Evolutionary conservation across 1,140 invertebrate species (phyloP).

Genomic region (Andrena cerasifolii): DNA sequence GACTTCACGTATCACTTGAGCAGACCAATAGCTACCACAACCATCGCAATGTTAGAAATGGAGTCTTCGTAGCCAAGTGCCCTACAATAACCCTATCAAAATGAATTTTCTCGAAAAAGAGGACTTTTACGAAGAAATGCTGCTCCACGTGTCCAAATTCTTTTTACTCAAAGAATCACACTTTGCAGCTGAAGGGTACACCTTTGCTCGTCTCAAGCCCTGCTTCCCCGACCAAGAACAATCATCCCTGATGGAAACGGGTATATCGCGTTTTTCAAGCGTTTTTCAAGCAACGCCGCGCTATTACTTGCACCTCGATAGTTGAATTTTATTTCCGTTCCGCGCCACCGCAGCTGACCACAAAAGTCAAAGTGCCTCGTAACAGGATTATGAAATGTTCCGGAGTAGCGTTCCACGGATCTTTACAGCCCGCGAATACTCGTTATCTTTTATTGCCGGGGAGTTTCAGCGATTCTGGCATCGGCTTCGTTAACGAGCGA

Average conservation of each 20-base stretch:
- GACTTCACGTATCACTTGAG: too few relatives aligned
- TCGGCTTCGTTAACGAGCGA: slow-evolving; percentile 64
- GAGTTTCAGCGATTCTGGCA: slow-evolving; percentile 67
- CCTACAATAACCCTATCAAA: too few relatives aligned
- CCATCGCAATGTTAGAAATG: too few relatives aligned
- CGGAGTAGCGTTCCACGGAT: slow-evolving; percentile 64
- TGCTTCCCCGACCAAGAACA: too few relatives aligned
- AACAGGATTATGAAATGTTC: slow-evolving; percentile 71
- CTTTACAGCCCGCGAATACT: slow-evolving; percentile 68
- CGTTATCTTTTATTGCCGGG: slow-evolving; percentile 65
- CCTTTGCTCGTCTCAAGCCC: too few relatives aligned
- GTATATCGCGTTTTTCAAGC: neutral
- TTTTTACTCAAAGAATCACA: too few relatives aligned
- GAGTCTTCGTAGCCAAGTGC: too few relatives aligned
- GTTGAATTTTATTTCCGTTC: slow-evolving; percentile 63
- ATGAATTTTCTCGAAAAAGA: too few relatives aligned
- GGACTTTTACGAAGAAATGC: too few relatives aligned
- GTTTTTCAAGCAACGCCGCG: slow-evolving; percentile 39
- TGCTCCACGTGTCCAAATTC: too few relatives aligned
- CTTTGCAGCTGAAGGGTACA: too few relatives aligned
- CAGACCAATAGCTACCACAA: too few relatives aligned
- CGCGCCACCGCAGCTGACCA: slow-evolving; percentile 31
- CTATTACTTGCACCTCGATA: slow-evolving; percentile 60
- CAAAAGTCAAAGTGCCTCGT: slow-evolving; percentile 68
- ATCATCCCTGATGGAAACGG: neutral